phyloP scores from a whole-genome alignment of 2,888 invertebrate species.

The Drosophila atripex region DNA sequence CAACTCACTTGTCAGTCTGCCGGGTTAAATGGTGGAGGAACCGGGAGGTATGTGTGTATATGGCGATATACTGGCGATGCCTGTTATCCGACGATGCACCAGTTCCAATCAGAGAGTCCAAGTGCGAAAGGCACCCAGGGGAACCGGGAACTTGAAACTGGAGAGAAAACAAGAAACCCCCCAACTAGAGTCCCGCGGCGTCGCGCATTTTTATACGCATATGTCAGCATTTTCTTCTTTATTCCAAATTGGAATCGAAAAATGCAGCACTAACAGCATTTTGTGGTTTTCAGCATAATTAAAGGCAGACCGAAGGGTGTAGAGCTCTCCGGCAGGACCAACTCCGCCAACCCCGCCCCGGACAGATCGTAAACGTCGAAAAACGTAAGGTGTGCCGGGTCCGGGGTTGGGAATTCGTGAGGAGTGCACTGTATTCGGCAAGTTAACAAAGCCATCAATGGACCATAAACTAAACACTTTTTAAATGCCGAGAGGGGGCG shows the following conservation, averaged over 20 bases:
- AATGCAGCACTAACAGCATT: conserved; percentile 80
- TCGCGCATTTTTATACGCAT: conserved; percentile 77
- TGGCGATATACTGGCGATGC: conserved; percentile 13
- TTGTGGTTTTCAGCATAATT: conserved; percentile 81
- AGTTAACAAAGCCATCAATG: conserved; percentile 84
- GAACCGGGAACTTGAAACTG: conserved; percentile 44
- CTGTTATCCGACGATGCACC: conserved; percentile 60
- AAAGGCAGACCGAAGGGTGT: conserved; percentile 62
- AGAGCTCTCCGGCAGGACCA: neutral
- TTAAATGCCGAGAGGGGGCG: conserved; percentile 65
- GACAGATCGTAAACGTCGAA: conserved; percentile 82
- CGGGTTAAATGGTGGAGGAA: conserved; percentile 17
- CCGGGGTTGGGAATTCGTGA: conserved; percentile 52
- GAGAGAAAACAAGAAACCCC: conserved; percentile 9
- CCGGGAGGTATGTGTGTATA: conserved; percentile 16
- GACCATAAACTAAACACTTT: conserved; percentile 83
- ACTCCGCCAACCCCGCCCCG: conserved; percentile 61
- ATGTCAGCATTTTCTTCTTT: conserved; percentile 81
- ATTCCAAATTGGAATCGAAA: conserved; percentile 69
- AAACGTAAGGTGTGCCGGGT: conserved; percentile 78
- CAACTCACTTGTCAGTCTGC: conserved; percentile 81
- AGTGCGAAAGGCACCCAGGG: conserved; percentile 75
- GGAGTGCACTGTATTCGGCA: conserved; percentile 55
- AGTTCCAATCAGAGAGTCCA: conserved; percentile 82
- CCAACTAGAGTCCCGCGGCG: conserved; percentile 51